Base-by-base conservation (phyloP, 2,113 vertebrate species). In the Brachypodius melanocephalos region DNA sequence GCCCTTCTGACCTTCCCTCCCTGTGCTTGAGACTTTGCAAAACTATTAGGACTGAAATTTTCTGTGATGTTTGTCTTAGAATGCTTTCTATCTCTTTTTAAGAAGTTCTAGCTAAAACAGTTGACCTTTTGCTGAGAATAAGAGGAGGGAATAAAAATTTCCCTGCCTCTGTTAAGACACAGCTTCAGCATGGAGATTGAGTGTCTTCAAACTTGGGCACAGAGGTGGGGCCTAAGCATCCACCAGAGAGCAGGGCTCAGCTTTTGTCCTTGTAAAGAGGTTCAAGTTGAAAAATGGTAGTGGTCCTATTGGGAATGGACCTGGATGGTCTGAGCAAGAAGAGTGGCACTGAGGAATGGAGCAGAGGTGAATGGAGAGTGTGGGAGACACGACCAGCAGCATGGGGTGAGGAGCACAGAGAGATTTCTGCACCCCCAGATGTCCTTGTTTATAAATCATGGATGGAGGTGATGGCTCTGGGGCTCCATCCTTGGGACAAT, bases 341-440 rank as follows among this genome's bases (percentile, higher is more conserved):
- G 58, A n/a, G 48, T 0, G 0, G 42, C 6, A 3, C 32, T 1
- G 1, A 75, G 40, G 26, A 75, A 57, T 6, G 5, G 43, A 32
- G 48, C 57, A 67, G 58, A 62, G 20, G 22, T 2, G 3, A 29
- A 0, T 0, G 19, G n/a, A 68, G 22, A 59, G 29, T 3, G 1
- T 12, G 29, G 48, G 18, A 40, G 24, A 10, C 42, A 49, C 0
- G 0, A 16, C 5, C 2, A 1, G 36, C 6, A 2, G 31, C 0
- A 0, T 28, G n/a, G 45, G 5, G 0, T 3, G 6, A 80, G 48
- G 21, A 71, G 28, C 14, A 6, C 7, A 16, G 15, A 7, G 18
- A 5, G 8, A 22, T 28, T 28, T 61, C 42, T 63, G 25, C 26
- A 68, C 29, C 22, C 15, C 9, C 1, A 14, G 10, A 10, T 66